phyloP scores from a whole-genome alignment of 2,113 vertebrate species.

The Tiliqua scincoides region DNA sequence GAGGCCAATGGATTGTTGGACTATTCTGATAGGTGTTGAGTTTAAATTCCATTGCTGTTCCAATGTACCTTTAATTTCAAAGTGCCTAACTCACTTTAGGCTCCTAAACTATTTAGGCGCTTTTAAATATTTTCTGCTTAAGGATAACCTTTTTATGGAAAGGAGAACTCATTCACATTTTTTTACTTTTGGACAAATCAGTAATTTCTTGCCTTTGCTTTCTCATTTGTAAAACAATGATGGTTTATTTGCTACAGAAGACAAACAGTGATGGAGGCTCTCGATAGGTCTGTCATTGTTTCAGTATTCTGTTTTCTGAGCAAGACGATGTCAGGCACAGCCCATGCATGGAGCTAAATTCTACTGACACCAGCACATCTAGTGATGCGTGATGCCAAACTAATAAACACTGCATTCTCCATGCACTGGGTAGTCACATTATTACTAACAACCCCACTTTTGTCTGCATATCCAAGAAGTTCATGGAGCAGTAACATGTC shows the following conservation, averaged over 20 bases:
- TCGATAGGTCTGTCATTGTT: neutral
- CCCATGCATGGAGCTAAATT: neutral
- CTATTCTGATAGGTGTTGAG: neutral
- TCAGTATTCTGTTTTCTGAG: neutral
- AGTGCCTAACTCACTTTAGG: neutral
- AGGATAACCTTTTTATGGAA: no score
- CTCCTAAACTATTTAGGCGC: neutral
- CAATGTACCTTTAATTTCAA: constrained; percentile 13
- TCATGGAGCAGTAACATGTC: neutral
- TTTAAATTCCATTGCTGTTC: neutral
- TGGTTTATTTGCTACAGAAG: neutral
- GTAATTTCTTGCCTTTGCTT: neutral
- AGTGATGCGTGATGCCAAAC: neutral
- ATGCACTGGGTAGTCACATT: neutral
- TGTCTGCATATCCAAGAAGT: neutral
- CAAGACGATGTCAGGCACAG: neutral
- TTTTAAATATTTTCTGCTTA: neutral
- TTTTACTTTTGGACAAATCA: neutral
- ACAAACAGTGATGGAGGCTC: neutral
- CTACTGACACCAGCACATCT: neutral
- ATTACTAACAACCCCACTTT: neutral
- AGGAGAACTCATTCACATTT: neutral
- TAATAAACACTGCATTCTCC: neutral
- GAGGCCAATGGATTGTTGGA: neutral
- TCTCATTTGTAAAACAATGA: neutral